These are phyloP conservation scores for Athalia rosae DNA, from an alignment of 2,888 invertebrate species.

Conservation along the genomic window DNA sequence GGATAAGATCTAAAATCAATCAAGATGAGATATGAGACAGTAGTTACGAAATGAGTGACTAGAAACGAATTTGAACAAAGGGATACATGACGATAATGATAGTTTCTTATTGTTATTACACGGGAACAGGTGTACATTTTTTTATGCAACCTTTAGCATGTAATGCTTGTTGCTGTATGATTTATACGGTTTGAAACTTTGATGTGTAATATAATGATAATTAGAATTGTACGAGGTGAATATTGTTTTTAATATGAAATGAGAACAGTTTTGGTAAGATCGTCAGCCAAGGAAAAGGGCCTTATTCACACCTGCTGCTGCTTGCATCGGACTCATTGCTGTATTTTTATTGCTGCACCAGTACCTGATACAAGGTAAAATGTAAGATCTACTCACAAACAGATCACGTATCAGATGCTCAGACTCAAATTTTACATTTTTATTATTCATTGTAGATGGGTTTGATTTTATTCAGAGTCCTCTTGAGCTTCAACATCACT, in stretches of 20 bases:
- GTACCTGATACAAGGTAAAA: slow-evolving; percentile 70
- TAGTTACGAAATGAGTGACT: not conserved
- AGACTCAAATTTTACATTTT: slow-evolving; percentile 15
- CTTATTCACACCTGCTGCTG: slow-evolving; percentile 70
- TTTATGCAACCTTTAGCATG: not conserved
- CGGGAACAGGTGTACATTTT: not conserved
- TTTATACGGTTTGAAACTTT: not conserved
- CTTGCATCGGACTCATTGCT: slow-evolving; percentile 70
- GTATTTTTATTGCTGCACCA: slow-evolving; percentile 68
- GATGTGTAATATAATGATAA: not conserved
- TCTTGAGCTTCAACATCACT: slow-evolving; percentile 1
- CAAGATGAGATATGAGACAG: slow-evolving; percentile 2
- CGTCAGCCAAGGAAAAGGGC: slow-evolving; percentile 67
- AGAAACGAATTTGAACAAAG: slow-evolving; percentile 1
- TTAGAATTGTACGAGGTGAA: slow-evolving; percentile 3
- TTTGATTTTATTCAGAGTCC: slow-evolving; percentile 13
- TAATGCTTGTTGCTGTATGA: slow-evolving; percentile 17
- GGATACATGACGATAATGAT: not conserved
- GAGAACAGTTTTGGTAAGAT: slow-evolving; percentile 69
- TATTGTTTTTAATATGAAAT: slow-evolving; percentile 66
- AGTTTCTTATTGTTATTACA: not conserved
- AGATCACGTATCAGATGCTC: slow-evolving; percentile 16
- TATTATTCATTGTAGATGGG: not conserved
- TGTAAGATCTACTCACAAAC: slow-evolving; percentile 54
- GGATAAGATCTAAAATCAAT: not conserved